phyloP scores from a whole-genome alignment of 2,888 invertebrate genomes.

The Metellina segmentata region DNA sequence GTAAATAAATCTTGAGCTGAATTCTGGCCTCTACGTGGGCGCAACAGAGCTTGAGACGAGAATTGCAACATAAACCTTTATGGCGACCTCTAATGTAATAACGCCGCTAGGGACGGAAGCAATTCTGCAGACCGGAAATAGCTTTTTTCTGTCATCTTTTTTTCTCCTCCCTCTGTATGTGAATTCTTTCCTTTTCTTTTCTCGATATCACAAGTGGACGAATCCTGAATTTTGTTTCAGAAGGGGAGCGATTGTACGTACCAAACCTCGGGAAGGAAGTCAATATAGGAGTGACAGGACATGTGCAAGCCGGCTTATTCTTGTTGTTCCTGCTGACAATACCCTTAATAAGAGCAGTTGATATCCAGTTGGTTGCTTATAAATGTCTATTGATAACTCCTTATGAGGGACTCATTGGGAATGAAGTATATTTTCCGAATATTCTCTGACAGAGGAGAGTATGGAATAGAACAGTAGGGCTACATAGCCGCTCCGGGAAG shows the following conservation, averaged over 20 bases:
- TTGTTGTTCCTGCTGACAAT: constrained; percentile 20
- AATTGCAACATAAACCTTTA: constrained; percentile 76
- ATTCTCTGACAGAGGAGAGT: too few species aligned
- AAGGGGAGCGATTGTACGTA: not conserved
- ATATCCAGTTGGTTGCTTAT: constrained; percentile 22
- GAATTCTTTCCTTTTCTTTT: constrained; percentile 27
- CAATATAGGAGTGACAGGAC: constrained; percentile 48
- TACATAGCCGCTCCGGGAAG: too few species aligned
- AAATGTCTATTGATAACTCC: constrained; percentile 19
- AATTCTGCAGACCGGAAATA: constrained; percentile 73
- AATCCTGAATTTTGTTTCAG: constrained; percentile 42
- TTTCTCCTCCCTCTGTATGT: constrained; percentile 16
- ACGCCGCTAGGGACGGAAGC: constrained; percentile 68
- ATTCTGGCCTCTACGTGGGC: constrained; percentile 41
- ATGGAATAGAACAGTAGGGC: too few species aligned
- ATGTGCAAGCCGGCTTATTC: constrained; percentile 13
- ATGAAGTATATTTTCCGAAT: not conserved
- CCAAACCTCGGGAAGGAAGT: constrained; percentile 44
- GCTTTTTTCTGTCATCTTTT: constrained; percentile 74
- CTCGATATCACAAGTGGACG: constrained; percentile 1
- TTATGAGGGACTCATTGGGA: not conserved
- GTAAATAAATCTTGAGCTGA: constrained; percentile 69
- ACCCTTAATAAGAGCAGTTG: constrained; percentile 18
- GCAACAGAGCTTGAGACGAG: constrained; percentile 68
- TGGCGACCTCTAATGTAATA: constrained; percentile 75